Evolutionary conservation across 2,797 vertebrate species (phyloP), one percentile per base, ranked within the genome.

Genomic region (Danio kyathit): DNA sequence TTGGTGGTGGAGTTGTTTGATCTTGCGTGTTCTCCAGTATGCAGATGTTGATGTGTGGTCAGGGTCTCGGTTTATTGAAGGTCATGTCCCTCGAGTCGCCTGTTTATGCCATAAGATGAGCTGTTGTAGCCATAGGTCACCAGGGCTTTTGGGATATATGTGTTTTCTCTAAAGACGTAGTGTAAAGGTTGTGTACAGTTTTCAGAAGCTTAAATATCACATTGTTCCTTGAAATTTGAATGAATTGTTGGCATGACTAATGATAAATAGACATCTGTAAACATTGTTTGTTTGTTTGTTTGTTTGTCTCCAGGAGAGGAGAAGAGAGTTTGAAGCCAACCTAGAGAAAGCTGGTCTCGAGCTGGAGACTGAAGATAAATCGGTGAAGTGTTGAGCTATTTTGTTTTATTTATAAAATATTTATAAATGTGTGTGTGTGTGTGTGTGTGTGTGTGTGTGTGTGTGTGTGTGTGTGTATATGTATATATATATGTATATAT

Each of bases 291-390:
- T 51, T 16, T 60, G 38, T n/a, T n/a, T n/a, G n/a, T n/a, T n/a
- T 12, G 10, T 48, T 46, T 48, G 19, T 5, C 14, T 74, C 6
- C 83, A 99, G 97, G 96, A 98, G 74, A 95, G 97, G 90, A 96
- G 97, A 92, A 95, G 87, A 90, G 95, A 94, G 73, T 99, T 98
- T 91, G 96, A 99, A 89, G 86, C 90, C 60, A 97, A 98, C 87
- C 92, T 99, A 66, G 89, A 90, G 84, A 96, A 96, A 82, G 89
- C 86, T 41, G 97, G 97, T 49, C 93, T 99, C 89, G 94, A 97
- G 81, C 91, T 99, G 84, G 97, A 99, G 91, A 94, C 89, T 0
- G 96, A 98, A 84, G 96, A 97, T 88, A 98, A 97, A 91, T 89
- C 90, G 73, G 97, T 99, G 91, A 95, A 91, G 52, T 29, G 77